Conservation (phyloP, 1,140 invertebrate species). For the Orchestia grillus region DNA sequence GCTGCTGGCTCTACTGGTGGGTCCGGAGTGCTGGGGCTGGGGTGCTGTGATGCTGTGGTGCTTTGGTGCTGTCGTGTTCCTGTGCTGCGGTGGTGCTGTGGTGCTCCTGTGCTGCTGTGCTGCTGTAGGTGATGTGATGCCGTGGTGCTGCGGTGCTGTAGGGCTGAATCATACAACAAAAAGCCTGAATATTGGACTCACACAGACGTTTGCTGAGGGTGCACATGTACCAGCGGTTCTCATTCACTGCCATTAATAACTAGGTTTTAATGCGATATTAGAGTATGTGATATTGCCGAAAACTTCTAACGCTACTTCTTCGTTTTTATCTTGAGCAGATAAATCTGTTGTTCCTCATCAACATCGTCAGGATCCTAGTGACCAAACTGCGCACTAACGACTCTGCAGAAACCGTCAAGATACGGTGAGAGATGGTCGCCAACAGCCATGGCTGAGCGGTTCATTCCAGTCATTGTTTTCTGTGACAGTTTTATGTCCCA, state of each 20-base stretch:
- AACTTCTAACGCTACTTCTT: not conserved
- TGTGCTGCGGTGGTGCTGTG: no score
- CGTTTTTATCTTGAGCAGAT: conserved; percentile 55
- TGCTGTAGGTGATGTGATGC: no score
- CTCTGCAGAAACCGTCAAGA: conserved; percentile 60
- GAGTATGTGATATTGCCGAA: not conserved
- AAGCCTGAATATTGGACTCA: no score
- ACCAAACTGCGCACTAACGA: conserved; percentile 62
- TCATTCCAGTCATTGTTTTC: not conserved
- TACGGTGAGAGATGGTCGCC: conserved; percentile 51
- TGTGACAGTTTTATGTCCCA: not conserved
- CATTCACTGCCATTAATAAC: not conserved
- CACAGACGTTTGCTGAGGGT: no score
- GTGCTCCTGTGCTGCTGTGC: no score
- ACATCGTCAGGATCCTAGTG: conserved; percentile 63
- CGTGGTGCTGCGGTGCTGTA: no score
- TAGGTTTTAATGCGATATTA: not conserved
- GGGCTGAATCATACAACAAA: no score
- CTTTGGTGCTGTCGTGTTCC: no score
- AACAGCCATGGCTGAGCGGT: not conserved
- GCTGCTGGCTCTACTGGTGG: conserved; percentile 72
- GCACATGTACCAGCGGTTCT: no score
- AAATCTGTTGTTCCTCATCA: conserved; percentile 61
- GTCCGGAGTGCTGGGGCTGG: no score
- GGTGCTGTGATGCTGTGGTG: no score